phyloP scores from a whole-genome alignment of 2,888 invertebrate species.

The Cosmopolites sordidus region DNA sequence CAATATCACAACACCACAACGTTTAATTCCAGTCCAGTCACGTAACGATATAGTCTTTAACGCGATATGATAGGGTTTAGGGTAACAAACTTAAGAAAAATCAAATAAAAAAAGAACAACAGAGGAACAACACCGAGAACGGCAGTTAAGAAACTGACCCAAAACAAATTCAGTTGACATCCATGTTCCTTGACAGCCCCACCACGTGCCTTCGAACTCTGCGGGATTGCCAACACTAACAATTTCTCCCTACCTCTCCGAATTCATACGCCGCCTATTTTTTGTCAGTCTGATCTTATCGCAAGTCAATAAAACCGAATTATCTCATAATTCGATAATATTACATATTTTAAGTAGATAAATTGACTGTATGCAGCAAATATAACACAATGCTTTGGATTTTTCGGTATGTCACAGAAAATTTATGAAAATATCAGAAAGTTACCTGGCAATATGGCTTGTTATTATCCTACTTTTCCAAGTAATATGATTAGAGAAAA shows the following conservation, averaged over 20 bases:
- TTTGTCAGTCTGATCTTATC: no score
- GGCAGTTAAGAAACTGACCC: conserved; percentile 19
- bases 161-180: conserved; percentile 27
- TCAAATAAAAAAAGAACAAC: conserved; percentile 6
- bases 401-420: neutral
- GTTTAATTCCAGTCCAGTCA: neutral
- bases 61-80: neutral
- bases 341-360: neutral
- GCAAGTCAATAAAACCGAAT: neutral
- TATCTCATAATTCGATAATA: neutral
- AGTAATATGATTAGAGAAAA: conserved; percentile 4
- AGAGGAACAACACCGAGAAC: neutral
- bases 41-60: neutral
- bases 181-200: conserved; percentile 26
- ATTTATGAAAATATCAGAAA: conserved; percentile 1
- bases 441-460: conserved; percentile 10
- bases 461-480: conserved; percentile 19
- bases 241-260: neutral
- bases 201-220: conserved; percentile 22
- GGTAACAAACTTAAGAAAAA: neutral
- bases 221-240: conserved; percentile 10
- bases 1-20: conserved; percentile 1
- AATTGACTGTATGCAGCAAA: neutral
- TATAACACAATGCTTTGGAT: no score
- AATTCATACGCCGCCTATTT: no score